These are phyloP conservation scores for Leptinotarsa juncta DNA, from an alignment of 2,888 invertebrate species.

Conservation along the genomic window DNA sequence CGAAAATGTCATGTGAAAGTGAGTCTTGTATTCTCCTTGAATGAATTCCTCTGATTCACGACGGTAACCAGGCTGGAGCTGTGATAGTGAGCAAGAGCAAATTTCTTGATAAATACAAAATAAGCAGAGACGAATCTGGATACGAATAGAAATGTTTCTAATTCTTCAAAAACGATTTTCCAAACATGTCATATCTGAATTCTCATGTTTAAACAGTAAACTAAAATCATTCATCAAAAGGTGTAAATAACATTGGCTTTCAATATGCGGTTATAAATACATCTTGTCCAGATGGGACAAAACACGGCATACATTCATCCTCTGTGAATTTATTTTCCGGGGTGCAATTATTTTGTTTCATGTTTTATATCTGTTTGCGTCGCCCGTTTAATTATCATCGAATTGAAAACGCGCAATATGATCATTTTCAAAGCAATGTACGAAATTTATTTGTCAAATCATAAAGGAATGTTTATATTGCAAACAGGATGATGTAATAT, in stretches of 20 bases:
- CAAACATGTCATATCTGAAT: no score
- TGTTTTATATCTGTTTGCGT: slow-evolving; percentile 54
- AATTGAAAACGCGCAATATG: slow-evolving; percentile 59
- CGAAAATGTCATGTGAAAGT: no score
- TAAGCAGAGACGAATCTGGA: no score
- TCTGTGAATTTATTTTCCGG: background rate
- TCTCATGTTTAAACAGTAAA: background rate
- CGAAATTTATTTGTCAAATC: slow-evolving; percentile 65
- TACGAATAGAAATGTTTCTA: no score
- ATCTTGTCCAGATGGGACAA: slow-evolving; percentile 45
- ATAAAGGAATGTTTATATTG: slow-evolving; percentile 65
- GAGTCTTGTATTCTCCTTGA: no score
- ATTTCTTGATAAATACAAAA: no score
- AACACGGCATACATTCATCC: slow-evolving; percentile 24
- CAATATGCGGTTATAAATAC: slow-evolving; percentile 46
- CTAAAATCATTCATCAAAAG: background rate
- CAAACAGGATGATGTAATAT: slow-evolving; percentile 62
- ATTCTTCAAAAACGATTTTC: no score
- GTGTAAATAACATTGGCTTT: slow-evolving; percentile 8
- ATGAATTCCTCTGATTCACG: no score
- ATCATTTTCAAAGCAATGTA: slow-evolving; percentile 54
- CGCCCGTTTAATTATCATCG: slow-evolving; percentile 56
- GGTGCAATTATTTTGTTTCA: slow-evolving; percentile 50
- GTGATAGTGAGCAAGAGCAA: no score
- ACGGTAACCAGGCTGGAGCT: no score